Base-by-base conservation (phyloP, 2,113 vertebrate genomes). In the Sorex fumeus region DNA sequence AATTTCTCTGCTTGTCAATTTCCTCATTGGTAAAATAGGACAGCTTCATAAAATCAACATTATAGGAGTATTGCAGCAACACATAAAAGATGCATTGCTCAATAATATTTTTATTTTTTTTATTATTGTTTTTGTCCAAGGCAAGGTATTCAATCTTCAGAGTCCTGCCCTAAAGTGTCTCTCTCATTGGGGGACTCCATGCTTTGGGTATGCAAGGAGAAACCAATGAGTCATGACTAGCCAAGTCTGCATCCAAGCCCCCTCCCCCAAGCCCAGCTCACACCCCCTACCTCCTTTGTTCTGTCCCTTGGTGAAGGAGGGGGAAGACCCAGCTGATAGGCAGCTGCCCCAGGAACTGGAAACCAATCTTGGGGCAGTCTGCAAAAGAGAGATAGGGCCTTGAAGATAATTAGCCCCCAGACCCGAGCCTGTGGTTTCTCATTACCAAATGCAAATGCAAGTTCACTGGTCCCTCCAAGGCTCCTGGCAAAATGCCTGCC, bases 401-500 rank as follows among this genome's bases (percentile, higher is more conserved):
- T 21, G 28, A 43, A 91, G 92, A 95, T 92, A 95, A 97, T 95
- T 95, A 97, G 88, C 92, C 94, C 96, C 92, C 91, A 76, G 88
- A 12, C 0, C 82, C 77, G 87, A 77, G 92, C 84, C 94, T 78
- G 62, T 85, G 91, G 77, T 71, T 86, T 97, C 97, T 98, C 96
- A 98, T 98, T 97, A 97, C 93, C 93, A 97, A 97, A 98, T 97
- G 90, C 96, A 96, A 96, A 98, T 98, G 88, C 95, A 97, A 97
- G 97, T 97, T 94, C 34, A 95, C 8, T 16, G 90, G 87, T 96
- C 96, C 97, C 89, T 87, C 72, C 95, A 96, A 97, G 93, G 78
- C 83, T 97, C 84, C 85, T 85, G 97, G 97, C 96, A 96, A 97
- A 95, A 76, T 27, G 96, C 96, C 97, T 95, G 84, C 93, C 69